Evolutionary conservation across 2,113 vertebrate species (phyloP), one percentile per base, ranked within the genome.

Genomic region (Psephotus haematonotus): DNA sequence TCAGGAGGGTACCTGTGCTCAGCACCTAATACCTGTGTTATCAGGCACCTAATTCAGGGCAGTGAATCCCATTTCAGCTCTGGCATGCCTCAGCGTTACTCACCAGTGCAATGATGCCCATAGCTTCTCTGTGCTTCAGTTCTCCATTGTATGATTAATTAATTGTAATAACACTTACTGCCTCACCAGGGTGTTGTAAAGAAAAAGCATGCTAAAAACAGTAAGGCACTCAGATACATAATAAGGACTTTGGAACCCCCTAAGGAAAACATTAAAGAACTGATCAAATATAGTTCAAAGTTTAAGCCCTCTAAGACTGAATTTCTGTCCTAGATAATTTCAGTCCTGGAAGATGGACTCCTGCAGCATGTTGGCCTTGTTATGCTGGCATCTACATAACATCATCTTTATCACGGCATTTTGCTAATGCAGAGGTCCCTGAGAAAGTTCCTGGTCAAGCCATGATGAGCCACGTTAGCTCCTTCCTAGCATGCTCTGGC

Each of bases 141-240:
- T 94, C 28, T 95, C 88, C 80, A 69, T 78, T 71, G 29, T 39
- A 60, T 20, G 39, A 64, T 84, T 75, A 92, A 92, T 90, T 84
- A 93, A 37, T 68, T 55, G 33, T 35, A 65, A 55, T 31, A 72
- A 78, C 13, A 11, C 74, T 88, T 86, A 37, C 31, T 33, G 55
- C 60, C 49, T 90, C 85, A 76, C n/a, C 44, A 65, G 79, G 49
- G 52, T 65, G 43, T 23, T 87, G 52, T 47, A 82, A 78, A 84
- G 70, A 86, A 74, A 95, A 86, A 83, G 12, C 35, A 80, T 15
- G 10, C 41, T 79, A 55, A 75, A 88, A 88, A 41, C 7, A 8
- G 50, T 35, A 60, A 83, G 60, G 76, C 46, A 17, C 50, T 84
- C 35, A 81, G 72, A 78, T 77, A 78, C 16, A 18, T 67, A 77